These are phyloP conservation scores for Atherinomorus stipes DNA, from an alignment of 2,113 vertebrate genomes.

Conservation along the genomic window DNA sequence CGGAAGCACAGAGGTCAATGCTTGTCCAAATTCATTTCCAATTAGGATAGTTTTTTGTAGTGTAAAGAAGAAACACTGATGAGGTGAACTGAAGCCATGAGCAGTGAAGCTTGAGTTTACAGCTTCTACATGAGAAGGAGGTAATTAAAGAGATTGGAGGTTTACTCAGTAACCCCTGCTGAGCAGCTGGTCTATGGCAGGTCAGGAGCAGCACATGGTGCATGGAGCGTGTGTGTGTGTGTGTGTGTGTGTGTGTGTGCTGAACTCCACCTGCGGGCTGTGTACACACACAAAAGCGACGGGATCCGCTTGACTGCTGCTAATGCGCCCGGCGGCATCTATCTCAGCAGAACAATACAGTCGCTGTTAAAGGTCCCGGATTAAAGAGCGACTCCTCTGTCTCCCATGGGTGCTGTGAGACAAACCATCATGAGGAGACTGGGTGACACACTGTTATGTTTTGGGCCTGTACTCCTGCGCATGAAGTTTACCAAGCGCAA, in stretches of 20 bases:
- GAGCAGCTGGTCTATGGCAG: slow-evolving; percentile 81
- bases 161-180: slow-evolving; percentile 78
- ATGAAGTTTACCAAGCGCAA: slow-evolving; percentile 49
- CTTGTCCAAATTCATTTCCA: not conserved
- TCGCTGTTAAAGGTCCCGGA: slow-evolving; percentile 78
- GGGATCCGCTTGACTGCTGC: slow-evolving; percentile 81
- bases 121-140: slow-evolving; percentile 64
- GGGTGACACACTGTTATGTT: slow-evolving; percentile 3
- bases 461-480: slow-evolving; percentile 13
- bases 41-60: not conserved
- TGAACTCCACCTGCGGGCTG: slow-evolving; percentile 79
- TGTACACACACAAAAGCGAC: slow-evolving; percentile 78
- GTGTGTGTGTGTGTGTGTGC: slow-evolving; percentile 37
- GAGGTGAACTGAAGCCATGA: slow-evolving; percentile 31
- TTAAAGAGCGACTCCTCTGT: slow-evolving; percentile 71
- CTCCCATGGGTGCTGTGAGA: slow-evolving; percentile 58
- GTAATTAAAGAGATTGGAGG: slow-evolving; percentile 81
- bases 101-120: slow-evolving; percentile 20
- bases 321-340: slow-evolving; percentile 77
- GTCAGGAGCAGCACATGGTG: slow-evolving; percentile 80
- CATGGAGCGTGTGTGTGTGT: slow-evolving; percentile 34
- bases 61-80: slow-evolving; percentile 4
- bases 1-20: not conserved
- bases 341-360: slow-evolving; percentile 75
- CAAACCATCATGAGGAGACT: slow-evolving; percentile 31